Evolutionary conservation across 2,797 vertebrate species (phyloP).

Genomic region (Sarcophilus harrisii): DNA sequence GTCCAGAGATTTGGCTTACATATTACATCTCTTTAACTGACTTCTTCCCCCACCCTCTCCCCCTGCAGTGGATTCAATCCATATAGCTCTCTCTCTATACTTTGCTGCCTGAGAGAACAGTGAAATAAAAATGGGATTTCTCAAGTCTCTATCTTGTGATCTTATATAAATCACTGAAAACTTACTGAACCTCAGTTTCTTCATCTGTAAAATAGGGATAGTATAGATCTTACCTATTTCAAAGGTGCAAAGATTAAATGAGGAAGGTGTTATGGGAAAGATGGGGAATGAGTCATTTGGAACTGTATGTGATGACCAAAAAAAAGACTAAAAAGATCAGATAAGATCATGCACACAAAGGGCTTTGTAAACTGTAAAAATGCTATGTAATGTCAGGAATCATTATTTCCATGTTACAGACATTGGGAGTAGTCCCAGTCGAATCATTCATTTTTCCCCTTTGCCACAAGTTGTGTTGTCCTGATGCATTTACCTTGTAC

Average conservation of each 20-base stretch:
- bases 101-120: not conserved
- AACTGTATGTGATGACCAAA: not conserved
- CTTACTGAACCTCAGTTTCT: not conserved
- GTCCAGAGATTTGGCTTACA: not conserved
- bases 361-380: not conserved
- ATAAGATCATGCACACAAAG: not conserved
- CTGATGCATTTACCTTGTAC: not conserved
- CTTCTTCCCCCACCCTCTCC: not conserved
- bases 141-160: not conserved
- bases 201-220: slow-evolving; percentile 1
- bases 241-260: not conserved
- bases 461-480: not conserved
- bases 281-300: not conserved
- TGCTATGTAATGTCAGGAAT: not conserved
- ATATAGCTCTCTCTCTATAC: not conserved
- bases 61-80: not conserved
- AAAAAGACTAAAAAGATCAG: not conserved
- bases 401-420: not conserved
- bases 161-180: not conserved
- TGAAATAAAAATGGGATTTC: not conserved
- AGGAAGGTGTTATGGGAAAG: not conserved
- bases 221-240: not conserved
- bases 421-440: not conserved
- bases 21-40: not conserved
- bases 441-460: not conserved